Percentiles rank a stretch among this genome's conserved stretches.
Conservation (phyloP, 2,113 vertebrate species). For the Murina feae region DNA sequence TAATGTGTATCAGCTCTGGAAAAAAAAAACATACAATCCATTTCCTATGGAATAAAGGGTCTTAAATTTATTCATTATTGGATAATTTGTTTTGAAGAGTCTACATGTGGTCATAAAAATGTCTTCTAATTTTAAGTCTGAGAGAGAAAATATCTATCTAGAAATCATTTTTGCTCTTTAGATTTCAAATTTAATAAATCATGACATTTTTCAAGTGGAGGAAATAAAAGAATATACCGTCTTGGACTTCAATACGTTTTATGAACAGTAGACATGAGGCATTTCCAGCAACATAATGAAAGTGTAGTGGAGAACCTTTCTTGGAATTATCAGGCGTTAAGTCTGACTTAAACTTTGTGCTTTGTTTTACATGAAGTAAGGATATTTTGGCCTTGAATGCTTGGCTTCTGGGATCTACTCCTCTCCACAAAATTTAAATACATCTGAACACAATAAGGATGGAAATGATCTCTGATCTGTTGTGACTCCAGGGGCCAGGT, state of each 20-base stretch:
- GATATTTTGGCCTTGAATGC: neutral
- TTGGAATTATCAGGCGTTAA: neutral
- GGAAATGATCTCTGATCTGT: neutral
- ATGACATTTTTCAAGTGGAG: conserved; percentile 41
- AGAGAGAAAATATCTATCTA: neutral
- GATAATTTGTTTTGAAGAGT: conserved; percentile 50
- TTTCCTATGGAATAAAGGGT: neutral
- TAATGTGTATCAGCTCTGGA: neutral
- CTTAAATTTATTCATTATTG: conserved; percentile 49
- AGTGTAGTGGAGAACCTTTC: neutral
- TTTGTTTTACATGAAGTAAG: neutral
- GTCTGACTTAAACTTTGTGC: neutral
- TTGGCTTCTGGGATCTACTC: neutral
- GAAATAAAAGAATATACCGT: conserved; percentile 1
- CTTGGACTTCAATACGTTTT: conserved; percentile 9
- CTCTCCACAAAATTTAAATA: neutral
- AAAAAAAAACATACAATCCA: neutral
- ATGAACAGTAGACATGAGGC: neutral
- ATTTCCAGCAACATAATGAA: neutral
- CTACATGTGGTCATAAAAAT: conserved; percentile 32
- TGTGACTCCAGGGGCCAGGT: neutral
- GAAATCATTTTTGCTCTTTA: conserved; percentile 13
- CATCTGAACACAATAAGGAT: neutral
- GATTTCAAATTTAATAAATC: conserved; percentile 40
- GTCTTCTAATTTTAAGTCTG: conserved; percentile 35